Base-by-base conservation (phyloP, 2,797 vertebrate genomes). In the Mormyrus hasselquistii region DNA sequence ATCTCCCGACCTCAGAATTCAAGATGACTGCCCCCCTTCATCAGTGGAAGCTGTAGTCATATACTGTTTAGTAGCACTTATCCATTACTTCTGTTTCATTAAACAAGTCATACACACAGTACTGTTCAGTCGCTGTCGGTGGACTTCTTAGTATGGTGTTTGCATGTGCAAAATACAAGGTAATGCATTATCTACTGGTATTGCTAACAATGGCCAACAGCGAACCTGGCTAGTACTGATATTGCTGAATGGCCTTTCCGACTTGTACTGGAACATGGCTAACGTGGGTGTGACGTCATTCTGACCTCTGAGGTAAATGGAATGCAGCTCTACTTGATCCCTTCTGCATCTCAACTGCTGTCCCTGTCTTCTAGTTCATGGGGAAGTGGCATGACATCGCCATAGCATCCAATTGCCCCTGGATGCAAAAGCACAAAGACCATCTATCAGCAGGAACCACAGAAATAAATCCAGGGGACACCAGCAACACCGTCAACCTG, bases 361-460 rank as follows among this genome's bases (percentile, higher is more conserved):
- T 88, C 89, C 29, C 89, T 73, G 12, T 47, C 49, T 90, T 88
- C 2, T 93, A 99, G 98, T 95, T 98, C 88, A 94, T 97, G 0
- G 98, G 98, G 38, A 98, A 97, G 44, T 99, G 98, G 98, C 96
- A 96, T 0, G 96, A 96, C 1, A 2, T 98, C 0, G 97, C 95
- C 0, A 34, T 94, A 0, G 97, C 96, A 0, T 96, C 95, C 0
- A 95, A 95, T 19, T 97, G 96, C 90, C 92, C 89, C 0, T 93
- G 96, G 92, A 86, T 96, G 90, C 94, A 93, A 88, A 92, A 88
- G 8, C 84, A 95, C 82, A 95, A 91, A 73, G 90, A 88, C 73
- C 94, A 93, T 0, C 90, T 93, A 89, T 92, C 93, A 57, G 93
- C 97, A 38, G 96, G 97, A 84, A 97, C 95, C 0, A 49, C 97